These are phyloP conservation scores for Drosophila lacertosa DNA, from an alignment of 1,140 invertebrate genomes.

Conservation along the genomic window DNA sequence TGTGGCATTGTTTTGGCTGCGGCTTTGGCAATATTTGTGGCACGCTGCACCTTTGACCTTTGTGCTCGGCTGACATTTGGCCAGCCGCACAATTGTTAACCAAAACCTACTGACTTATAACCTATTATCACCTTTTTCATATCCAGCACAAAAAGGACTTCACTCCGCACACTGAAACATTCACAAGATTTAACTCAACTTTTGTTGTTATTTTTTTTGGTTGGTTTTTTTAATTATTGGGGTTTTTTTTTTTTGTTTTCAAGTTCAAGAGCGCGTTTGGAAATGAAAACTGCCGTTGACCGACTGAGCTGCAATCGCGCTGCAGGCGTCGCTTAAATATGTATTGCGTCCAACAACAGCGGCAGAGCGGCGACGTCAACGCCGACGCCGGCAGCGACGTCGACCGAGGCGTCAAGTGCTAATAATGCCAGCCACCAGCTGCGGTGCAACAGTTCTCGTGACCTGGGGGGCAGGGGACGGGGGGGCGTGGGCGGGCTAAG, in stretches of 20 bases:
- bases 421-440: constrained; percentile 23
- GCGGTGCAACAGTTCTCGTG: constrained; percentile 13
- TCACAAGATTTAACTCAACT: neutral
- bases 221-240: constrained; percentile 4
- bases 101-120: neutral
- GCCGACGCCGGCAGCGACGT: neutral
- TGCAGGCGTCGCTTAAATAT: constrained; percentile 75
- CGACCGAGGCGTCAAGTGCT: constrained; percentile 29
- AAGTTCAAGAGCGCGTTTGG: constrained; percentile 64
- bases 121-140: constrained; percentile 48
- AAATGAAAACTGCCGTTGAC: constrained; percentile 61
- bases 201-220: constrained; percentile 1
- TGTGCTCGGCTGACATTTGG: constrained; percentile 37
- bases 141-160: constrained; percentile 25
- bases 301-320: constrained; percentile 68
- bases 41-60: constrained; percentile 64
- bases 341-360: constrained; percentile 19
- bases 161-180: neutral
- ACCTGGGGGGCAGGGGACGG: too few species aligned
- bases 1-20: constrained; percentile 34
- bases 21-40: constrained; percentile 32
- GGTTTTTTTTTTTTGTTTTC: constrained; percentile 18
- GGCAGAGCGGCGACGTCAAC: constrained; percentile 8
- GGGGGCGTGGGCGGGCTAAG: neutral
- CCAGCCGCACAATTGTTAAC: neutral